Percentiles rank a stretch among this genome's conserved stretches.
phyloP scores from a whole-genome alignment of 2,888 invertebrate species.

The Agonum fuliginosum region DNA sequence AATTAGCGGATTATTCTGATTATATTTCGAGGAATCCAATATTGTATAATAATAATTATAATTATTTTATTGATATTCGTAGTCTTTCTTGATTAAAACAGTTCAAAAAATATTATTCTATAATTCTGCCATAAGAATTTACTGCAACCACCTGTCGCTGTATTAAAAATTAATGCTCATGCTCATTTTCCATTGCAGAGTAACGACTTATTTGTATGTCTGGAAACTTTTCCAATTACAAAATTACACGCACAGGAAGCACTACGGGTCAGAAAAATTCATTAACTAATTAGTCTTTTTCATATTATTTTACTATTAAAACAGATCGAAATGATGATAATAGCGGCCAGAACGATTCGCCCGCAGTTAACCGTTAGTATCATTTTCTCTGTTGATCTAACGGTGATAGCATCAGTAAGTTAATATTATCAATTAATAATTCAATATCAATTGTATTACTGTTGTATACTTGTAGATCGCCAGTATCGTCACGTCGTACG shows the following conservation, averaged over 20 bases:
- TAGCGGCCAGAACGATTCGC: slow-evolving; percentile 65
- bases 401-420: slow-evolving; percentile 67
- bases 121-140: background rate
- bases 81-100: too few relatives aligned
- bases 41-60: too few relatives aligned
- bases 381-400: slow-evolving; percentile 66
- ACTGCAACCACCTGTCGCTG: slow-evolving; percentile 29
- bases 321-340: slow-evolving; percentile 66
- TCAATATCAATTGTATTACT: background rate
- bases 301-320: background rate
- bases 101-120: background rate
- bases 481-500: slow-evolving; percentile 67
- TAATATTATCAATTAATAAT: background rate
- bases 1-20: too few relatives aligned
- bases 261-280: slow-evolving; percentile 63
- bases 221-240: slow-evolving; percentile 67
- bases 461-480: slow-evolving; percentile 64
- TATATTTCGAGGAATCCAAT: too few relatives aligned
- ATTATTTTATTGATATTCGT: too few relatives aligned
- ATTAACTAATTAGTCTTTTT: slow-evolving; percentile 38
- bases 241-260: slow-evolving; percentile 66
- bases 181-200: slow-evolving; percentile 63
- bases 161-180: slow-evolving; percentile 24
- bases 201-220: slow-evolving; percentile 65
- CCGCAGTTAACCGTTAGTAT: slow-evolving; percentile 67